Conservation (phyloP, 2,797 vertebrate genomes). For the Hoplostethus mediterraneus region DNA sequence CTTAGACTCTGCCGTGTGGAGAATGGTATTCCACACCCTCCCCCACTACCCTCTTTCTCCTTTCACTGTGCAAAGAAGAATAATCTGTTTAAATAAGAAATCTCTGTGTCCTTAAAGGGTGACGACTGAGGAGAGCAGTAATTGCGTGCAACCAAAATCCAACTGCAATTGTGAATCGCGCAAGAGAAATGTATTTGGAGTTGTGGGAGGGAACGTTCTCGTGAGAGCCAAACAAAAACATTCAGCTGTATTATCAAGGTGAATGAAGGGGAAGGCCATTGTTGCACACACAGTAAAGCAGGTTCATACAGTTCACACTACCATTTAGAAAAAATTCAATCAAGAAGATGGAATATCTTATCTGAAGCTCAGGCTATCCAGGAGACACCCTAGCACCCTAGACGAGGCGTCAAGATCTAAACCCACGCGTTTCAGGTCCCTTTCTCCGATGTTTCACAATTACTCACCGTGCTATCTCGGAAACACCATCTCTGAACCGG, state of each 20-base stretch:
- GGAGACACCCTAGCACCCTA: too few relatives aligned
- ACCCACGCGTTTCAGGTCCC: background rate
- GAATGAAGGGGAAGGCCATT: slow-evolving; percentile 9
- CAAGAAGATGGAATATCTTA: slow-evolving; percentile 6
- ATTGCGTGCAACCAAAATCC: slow-evolving; percentile 24
- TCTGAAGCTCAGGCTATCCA: too few relatives aligned
- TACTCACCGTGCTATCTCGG: background rate
- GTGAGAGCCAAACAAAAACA: background rate
- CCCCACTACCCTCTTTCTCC: background rate
- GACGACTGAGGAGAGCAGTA: slow-evolving; percentile 10
- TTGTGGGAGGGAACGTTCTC: background rate
- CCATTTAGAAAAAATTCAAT: slow-evolving; percentile 5
- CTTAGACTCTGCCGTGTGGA: background rate
- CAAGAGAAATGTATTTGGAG: background rate
- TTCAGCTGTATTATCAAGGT: background rate
- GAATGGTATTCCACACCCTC: background rate
- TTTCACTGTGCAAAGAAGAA: slow-evolving; percentile 3
- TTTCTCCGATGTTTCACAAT: background rate
- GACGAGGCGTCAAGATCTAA: too few relatives aligned
- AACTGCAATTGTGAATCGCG: slow-evolving; percentile 12
- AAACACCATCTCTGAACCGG: background rate
- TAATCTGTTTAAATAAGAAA: slow-evolving; percentile 34
- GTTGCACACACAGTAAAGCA: background rate
- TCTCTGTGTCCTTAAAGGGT: slow-evolving; percentile 12
- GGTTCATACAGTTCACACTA: background rate